Base-by-base conservation (phyloP, 1,140 invertebrate genomes). In the Trachymyrmex septentrionalis region DNA sequence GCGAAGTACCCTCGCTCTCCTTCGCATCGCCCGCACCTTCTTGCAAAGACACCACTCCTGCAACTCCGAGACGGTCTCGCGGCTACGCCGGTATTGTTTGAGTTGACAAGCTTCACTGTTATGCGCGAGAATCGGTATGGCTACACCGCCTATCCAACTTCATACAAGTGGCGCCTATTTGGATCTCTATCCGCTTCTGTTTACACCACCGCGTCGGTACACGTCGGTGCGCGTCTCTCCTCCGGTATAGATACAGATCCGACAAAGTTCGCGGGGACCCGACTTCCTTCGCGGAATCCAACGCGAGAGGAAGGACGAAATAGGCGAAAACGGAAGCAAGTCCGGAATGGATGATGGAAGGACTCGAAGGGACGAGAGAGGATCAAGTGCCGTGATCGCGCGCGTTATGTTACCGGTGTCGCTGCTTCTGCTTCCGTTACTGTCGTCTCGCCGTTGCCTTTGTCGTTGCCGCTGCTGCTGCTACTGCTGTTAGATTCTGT, bases 241-340 rank as follows among this genome's bases (percentile, higher is more conserved):
- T 78, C 53, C 59, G 19, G 64, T 30, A n/a, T 69, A 38, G 55
- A 73, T 9, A 48, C 66, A 53, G 59, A 77, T 85, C 72, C 71
- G 38, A 44, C 69, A 59, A 90, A 87, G 86, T 90, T 90, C 86
- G 44, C 76, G 75, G 71, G 38, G 48, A 50, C 50, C 59, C 59
- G 76, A 88, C 86, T 88, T 90, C 90, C 89, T 88, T 73, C 81
- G 78, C 77, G 59, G 38, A 30, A n/a, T n/a, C n/a, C n/a, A n/a
- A 59, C 85, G 88, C 82, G 53, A 63, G 55, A 72, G 55, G 72
- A 85, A 80, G 53, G 71, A 38, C 67, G 38, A 30, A 12, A 16
- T 38, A 55, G 53, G 48, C 21, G 53, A n/a, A 38, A 34, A 63
- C 14, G 57, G 38, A 44, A 63, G 44, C 80, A 72, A 77, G 57